A percentile compares a stretch with the other conserved stretches of the same genome.
phyloP scores from a whole-genome alignment of 2,888 invertebrate genomes.

The Disparrhopalites patrizii region DNA sequence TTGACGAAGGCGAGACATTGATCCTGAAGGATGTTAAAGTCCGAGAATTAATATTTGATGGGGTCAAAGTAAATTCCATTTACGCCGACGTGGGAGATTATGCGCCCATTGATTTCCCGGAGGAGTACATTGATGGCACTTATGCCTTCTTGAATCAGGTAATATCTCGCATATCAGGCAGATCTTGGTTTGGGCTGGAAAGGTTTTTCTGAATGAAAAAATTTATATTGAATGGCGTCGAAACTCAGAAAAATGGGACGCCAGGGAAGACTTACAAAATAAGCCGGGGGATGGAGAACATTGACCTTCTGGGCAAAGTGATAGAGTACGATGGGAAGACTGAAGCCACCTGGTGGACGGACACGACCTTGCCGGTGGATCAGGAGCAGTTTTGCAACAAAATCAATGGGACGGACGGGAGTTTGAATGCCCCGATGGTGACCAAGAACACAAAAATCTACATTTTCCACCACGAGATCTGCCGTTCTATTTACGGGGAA shows the following conservation, averaged over 20 bases:
- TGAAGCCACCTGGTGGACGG: conserved; percentile 30
- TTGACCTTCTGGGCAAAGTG: conserved; percentile 28
- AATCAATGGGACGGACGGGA: conserved; percentile 29
- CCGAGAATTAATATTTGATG: not conserved
- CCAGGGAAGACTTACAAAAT: conserved; percentile 35
- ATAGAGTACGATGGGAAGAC: conserved; percentile 24
- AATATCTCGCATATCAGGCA: too few species aligned
- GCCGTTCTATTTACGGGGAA: conserved; percentile 35
- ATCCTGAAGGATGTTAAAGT: not conserved
- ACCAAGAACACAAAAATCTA: conserved; percentile 28
- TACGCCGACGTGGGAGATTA: not conserved
- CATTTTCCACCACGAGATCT: conserved; percentile 33
- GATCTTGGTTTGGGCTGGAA: too few species aligned
- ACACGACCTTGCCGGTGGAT: too few species aligned
- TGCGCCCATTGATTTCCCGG: not conserved
- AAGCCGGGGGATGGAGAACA: conserved; percentile 27
- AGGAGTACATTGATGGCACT: not conserved
- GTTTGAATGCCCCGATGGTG: conserved; percentile 39
- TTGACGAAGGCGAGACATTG: not conserved
- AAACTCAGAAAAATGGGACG: conserved; percentile 34
- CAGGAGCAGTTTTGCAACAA: too few species aligned
- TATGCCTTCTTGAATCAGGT: not conserved
- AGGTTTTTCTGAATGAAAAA: not conserved
- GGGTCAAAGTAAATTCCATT: not conserved
- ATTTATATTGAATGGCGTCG: not conserved